These are phyloP conservation scores for Limonius californicus DNA, from an alignment of 1,140 invertebrate species.

Conservation along the genomic window DNA sequence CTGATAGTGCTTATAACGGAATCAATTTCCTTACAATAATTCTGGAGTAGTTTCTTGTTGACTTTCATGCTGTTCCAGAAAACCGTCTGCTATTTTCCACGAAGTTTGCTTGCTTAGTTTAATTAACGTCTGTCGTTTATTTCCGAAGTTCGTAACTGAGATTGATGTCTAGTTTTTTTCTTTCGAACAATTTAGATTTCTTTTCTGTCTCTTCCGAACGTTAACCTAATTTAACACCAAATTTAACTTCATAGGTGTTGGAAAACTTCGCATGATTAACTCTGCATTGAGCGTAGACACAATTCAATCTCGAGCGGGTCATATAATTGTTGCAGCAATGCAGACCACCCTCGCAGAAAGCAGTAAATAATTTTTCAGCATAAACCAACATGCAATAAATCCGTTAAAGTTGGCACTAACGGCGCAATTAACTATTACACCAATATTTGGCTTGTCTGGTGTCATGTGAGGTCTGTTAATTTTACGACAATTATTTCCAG, in stretches of 20 bases:
- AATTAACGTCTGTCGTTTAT: slow-evolving; percentile 7
- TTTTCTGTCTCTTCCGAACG: too few species aligned
- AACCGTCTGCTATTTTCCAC: slow-evolving; percentile 3
- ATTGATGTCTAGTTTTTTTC: background rate
- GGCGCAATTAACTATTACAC: slow-evolving; percentile 8
- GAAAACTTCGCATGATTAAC: too few species aligned
- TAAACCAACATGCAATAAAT: background rate
- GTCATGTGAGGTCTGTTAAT: slow-evolving; percentile 7
- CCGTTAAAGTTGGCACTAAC: slow-evolving; percentile 9
- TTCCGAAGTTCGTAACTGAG: background rate
- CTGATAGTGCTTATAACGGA: too few species aligned
- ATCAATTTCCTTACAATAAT: slow-evolving; percentile 4
- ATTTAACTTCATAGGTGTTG: too few species aligned
- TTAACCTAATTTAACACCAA: background rate
- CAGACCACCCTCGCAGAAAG: background rate
- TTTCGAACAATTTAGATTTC: background rate
- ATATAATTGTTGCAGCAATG: too few species aligned
- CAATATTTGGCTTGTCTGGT: slow-evolving; percentile 7
- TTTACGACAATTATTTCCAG: slow-evolving; percentile 11
- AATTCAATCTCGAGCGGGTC: too few species aligned
- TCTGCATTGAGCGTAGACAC: too few species aligned
- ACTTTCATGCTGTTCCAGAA: background rate
- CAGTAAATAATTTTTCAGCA: background rate
- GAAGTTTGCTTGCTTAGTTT: slow-evolving; percentile 1
- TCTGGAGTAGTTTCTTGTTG: slow-evolving; percentile 5